A percentile compares a stretch with the other conserved stretches of the same genome.
These are phyloP conservation scores for Myiotriccus ornatus DNA, from an alignment of 2,797 vertebrate species.

Conservation along the genomic window DNA sequence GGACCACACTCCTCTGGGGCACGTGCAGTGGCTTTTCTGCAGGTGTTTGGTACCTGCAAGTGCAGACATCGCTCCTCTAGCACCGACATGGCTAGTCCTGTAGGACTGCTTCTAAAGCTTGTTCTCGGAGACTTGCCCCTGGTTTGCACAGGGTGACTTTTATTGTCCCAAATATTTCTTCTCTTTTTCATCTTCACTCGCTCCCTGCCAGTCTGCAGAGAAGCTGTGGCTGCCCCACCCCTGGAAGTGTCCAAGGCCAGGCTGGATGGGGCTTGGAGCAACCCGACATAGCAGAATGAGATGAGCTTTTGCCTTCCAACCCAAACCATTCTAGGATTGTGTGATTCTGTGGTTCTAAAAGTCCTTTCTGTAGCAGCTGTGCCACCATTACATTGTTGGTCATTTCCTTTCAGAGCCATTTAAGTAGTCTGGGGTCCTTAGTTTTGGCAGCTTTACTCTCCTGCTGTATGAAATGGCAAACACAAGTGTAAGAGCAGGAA, in stretches of 20 bases:
- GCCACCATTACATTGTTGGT: fast-evolving
- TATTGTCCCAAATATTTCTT: constrained; percentile 56
- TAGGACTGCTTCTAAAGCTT: background rate
- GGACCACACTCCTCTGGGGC: background rate
- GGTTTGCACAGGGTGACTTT: constrained; percentile 39
- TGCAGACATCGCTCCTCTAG: background rate
- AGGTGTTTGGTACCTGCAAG: background rate
- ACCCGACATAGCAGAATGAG: fast-evolving
- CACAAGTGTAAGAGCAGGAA: fast-evolving
- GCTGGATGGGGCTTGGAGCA: background rate
- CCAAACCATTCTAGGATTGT: fast-evolving
- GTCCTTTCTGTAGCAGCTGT: fast-evolving
- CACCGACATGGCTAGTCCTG: background rate
- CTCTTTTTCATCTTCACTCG: background rate
- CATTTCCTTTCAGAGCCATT: fast-evolving
- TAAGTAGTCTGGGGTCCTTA: fast-evolving
- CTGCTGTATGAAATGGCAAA: background rate
- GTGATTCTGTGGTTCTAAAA: fast-evolving
- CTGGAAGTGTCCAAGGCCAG: background rate
- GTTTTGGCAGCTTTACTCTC: background rate
- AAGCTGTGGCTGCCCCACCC: background rate
- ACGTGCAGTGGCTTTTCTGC: fast-evolving
- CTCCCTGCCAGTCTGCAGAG: background rate
- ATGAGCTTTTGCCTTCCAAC: background rate
- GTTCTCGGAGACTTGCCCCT: background rate